Evolutionary conservation across 2,888 invertebrate genomes (phyloP), one percentile per base, ranked within the genome.

Genomic region (Heteromurus nitidus): DNA sequence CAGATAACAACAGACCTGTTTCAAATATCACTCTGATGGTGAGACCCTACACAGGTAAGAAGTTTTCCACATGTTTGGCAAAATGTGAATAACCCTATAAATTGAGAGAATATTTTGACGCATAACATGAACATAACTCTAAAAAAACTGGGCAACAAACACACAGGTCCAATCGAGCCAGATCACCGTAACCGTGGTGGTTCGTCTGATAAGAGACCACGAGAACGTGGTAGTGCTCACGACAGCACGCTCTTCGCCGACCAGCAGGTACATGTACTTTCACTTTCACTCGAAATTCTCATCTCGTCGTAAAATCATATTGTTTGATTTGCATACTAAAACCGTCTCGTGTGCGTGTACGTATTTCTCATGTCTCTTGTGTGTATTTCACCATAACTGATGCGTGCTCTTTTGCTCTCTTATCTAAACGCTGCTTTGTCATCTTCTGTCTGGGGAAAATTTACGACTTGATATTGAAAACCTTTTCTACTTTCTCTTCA

Each of bases 21-120:
- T 86, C 86, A 30, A 87, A 87, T 73, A 74, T 87, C 13, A 86
- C 86, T 1, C 80, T 87, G 13, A 75, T 84, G 80, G 82, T 87
- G 16, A 82, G 84, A 24, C 87, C 87, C 1, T 85, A 83, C 53
- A 80, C 70, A 44, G 80, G 80, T 80, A 76, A 58, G 36, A 36
- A 31, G 11, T 64, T 36, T 18, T 9, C 44, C 3, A 64, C 30
- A 16, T 18, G 36, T 62, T 62, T 62, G n/a, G n/a, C n/a, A n/a
- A n/a, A n/a, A n/a, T n/a, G n/a, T n/a, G n/a, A n/a, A n/a, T n/a
- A n/a, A n/a, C n/a, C n/a, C n/a, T n/a, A n/a, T n/a, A n/a, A n/a
- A n/a, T n/a, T n/a, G n/a, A n/a, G n/a, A n/a, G n/a, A n/a, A n/a
- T n/a, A n/a, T n/a, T n/a, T n/a, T n/a, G n/a, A n/a, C n/a, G n/a